Evolutionary conservation across 1,140 invertebrate species (phyloP).

Genomic region (Platorchestia sp.): DNA sequence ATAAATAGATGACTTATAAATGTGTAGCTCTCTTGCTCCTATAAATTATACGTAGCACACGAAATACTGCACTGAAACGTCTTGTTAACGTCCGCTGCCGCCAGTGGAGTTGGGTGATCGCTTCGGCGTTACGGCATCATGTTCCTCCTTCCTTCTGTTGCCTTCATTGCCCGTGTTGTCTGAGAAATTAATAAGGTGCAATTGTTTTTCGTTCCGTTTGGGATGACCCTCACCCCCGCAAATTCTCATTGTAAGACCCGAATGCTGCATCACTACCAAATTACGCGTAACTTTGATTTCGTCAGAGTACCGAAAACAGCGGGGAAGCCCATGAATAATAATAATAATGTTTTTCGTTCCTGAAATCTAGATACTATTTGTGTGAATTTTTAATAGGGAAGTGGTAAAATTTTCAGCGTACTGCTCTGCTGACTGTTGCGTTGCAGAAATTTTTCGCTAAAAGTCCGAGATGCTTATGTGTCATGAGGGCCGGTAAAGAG

Average conservation of each 20-base stretch:
- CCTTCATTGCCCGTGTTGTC: background rate
- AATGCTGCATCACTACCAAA: too few species aligned
- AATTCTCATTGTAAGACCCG: too few species aligned
- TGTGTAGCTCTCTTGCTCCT: background rate
- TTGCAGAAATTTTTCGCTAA: background rate
- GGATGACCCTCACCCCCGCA: too few species aligned
- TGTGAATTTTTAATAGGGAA: background rate
- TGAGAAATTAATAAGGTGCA: background rate
- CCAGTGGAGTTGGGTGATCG: background rate
- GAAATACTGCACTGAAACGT: background rate
- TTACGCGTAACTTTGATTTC: too few species aligned
- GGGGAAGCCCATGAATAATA: too few species aligned
- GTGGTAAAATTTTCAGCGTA: background rate
- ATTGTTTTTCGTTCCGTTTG: background rate
- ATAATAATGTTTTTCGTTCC: background rate
- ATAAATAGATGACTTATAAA: constrained; percentile 27
- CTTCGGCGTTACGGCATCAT: background rate
- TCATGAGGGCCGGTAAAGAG: background rate
- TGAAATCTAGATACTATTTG: background rate
- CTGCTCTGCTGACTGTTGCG: background rate
- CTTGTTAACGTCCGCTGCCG: background rate
- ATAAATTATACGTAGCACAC: background rate
- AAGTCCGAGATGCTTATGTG: background rate
- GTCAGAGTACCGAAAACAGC: too few species aligned
- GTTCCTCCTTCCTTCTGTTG: background rate